Conservation (phyloP, 2,888 invertebrate genomes). For the Conops quadrifasciatus region DNA sequence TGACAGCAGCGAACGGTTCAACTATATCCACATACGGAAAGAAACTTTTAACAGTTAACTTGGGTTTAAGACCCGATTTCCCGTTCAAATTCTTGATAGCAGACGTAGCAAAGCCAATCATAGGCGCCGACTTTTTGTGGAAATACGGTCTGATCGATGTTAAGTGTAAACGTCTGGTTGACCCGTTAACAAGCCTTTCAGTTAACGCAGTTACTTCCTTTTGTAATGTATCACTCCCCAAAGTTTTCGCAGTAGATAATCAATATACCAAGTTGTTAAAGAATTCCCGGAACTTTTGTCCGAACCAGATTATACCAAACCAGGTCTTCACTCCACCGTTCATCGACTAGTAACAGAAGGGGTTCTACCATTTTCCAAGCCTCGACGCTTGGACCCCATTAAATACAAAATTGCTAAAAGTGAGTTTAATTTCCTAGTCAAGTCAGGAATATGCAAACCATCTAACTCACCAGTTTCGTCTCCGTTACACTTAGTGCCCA, state of each 20-base stretch:
- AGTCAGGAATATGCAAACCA: slow-evolving; percentile 11
- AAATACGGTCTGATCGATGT: slow-evolving; percentile 25
- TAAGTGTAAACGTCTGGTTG: background rate
- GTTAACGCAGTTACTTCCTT: background rate
- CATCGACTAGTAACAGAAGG: slow-evolving; percentile 18
- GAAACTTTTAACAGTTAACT: background rate
- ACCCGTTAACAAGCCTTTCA: slow-evolving; percentile 20
- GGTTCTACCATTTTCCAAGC: slow-evolving; percentile 22
- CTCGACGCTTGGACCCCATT: background rate
- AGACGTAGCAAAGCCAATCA: slow-evolving; percentile 27
- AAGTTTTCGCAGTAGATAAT: slow-evolving; percentile 15
- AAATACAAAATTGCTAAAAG: slow-evolving; percentile 4
- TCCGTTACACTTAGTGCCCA: slow-evolving; percentile 9
- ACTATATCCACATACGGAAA: slow-evolving; percentile 12
- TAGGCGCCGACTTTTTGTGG: slow-evolving; percentile 30
- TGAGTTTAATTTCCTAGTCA: slow-evolving; percentile 21
- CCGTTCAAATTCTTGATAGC: slow-evolving; percentile 21
- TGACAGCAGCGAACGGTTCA: slow-evolving; percentile 13
- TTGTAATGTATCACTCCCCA: slow-evolving; percentile 11
- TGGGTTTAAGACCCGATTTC: background rate
- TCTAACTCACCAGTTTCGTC: slow-evolving; percentile 14
- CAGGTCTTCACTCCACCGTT: slow-evolving; percentile 18
- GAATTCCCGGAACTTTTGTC: slow-evolving; percentile 1
- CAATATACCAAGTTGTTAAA: slow-evolving; percentile 17
- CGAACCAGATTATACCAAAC: slow-evolving; percentile 18